These are phyloP conservation scores for Cebuella pygmaea DNA, from an alignment of 2,797 vertebrate genomes.

Conservation along the genomic window DNA sequence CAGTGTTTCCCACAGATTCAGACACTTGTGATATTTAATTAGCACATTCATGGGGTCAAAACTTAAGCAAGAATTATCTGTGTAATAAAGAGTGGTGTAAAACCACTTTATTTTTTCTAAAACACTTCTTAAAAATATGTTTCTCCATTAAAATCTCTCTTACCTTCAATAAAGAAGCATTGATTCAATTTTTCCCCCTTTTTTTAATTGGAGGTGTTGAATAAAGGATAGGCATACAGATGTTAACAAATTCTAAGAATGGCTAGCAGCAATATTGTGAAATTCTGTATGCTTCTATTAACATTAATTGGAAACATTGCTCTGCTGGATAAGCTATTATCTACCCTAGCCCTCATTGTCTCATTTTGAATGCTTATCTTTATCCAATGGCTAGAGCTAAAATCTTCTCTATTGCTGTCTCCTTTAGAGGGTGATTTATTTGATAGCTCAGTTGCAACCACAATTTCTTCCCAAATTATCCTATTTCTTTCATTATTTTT, in stretches of 20 bases:
- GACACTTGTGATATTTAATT: conserved; percentile 37
- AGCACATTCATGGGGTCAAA: conserved; percentile 40
- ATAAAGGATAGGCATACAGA: background rate
- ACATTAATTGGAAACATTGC: conserved; percentile 78
- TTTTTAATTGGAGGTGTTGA: conserved; percentile 55
- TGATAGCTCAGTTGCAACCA: conserved; percentile 82
- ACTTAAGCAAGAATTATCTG: background rate
- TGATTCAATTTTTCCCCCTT: conserved; percentile 49
- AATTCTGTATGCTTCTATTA: conserved; percentile 78
- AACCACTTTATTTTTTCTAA: background rate
- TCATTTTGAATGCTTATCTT: conserved; percentile 82
- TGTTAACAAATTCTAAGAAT: conserved; percentile 68
- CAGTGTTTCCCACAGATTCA: background rate
- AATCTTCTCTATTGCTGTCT: conserved; percentile 78
- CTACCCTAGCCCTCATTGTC: conserved; percentile 71
- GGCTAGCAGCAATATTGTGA: conserved; percentile 50
- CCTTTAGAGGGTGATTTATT: conserved; percentile 78
- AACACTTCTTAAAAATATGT: conserved; percentile 30
- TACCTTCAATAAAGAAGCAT: background rate
- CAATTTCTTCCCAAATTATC: conserved; percentile 83
- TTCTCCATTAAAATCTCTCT: conserved; percentile 60
- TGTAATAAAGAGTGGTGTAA: background rate
- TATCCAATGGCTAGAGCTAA: conserved; percentile 68
- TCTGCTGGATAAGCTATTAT: conserved; percentile 81
- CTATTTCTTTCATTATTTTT: conserved; percentile 80